phyloP scores from a whole-genome alignment of 2,113 vertebrate species.

The Microcebus ravelobensis region DNA sequence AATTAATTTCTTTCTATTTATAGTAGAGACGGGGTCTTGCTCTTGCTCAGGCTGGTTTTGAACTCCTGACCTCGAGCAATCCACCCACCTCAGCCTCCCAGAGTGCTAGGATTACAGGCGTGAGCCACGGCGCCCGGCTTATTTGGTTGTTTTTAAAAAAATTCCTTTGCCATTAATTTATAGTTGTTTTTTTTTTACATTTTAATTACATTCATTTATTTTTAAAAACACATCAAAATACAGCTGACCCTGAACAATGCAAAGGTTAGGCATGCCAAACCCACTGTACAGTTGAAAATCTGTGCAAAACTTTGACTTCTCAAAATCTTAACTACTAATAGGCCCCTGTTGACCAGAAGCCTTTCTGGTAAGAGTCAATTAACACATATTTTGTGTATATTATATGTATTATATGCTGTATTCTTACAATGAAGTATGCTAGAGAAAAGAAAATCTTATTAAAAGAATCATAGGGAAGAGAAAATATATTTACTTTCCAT shows the following conservation, averaged over 20 bases:
- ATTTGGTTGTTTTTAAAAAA: background rate
- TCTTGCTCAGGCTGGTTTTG: too few relatives aligned
- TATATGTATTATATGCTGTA: background rate
- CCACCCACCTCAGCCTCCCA: too few relatives aligned
- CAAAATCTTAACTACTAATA: background rate
- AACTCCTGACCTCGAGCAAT: too few relatives aligned
- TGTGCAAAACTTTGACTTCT: background rate
- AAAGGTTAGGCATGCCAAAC: background rate
- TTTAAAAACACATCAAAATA: background rate
- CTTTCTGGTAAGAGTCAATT: background rate
- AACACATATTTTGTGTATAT: background rate
- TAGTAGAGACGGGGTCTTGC: too few relatives aligned
- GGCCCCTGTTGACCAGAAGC: background rate
- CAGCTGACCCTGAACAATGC: background rate
- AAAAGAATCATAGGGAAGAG: background rate
- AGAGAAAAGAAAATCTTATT: background rate
- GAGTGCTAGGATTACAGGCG: too few relatives aligned
- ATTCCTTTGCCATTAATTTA: background rate
- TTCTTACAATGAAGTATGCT: background rate
- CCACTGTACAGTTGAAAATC: background rate
- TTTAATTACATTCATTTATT: background rate
- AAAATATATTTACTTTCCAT: background rate
- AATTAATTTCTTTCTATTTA: too few relatives aligned
- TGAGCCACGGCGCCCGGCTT: background rate
- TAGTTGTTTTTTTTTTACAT: background rate